These are phyloP conservation scores for Melanotaenia nigrans DNA, from an alignment of 2,797 vertebrate species.

Conservation along the genomic window DNA sequence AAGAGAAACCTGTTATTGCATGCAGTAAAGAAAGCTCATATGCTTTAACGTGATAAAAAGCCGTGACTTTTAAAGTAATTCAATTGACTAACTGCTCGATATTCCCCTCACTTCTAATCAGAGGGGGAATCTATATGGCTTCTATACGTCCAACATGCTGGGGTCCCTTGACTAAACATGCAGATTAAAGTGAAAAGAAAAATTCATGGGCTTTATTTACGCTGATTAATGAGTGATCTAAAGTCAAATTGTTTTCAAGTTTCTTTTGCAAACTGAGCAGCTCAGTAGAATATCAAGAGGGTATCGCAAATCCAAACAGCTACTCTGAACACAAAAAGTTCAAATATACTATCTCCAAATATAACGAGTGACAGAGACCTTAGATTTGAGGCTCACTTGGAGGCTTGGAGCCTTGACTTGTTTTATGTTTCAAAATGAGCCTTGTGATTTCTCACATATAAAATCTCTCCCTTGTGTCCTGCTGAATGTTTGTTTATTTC, in stretches of 20 bases:
- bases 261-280: constrained; percentile 21
- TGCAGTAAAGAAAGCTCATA: constrained; percentile 42
- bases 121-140: constrained; percentile 49
- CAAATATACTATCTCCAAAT: constrained; percentile 28
- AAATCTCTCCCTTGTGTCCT: constrained; percentile 46
- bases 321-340: constrained; percentile 26
- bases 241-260: constrained; percentile 40
- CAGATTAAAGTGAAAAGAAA: constrained; percentile 47
- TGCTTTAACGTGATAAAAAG: constrained; percentile 62
- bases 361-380: constrained; percentile 27
- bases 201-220: constrained; percentile 40
- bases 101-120: constrained; percentile 62
- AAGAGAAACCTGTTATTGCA: constrained; percentile 63
- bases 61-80: constrained; percentile 69
- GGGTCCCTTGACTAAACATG: constrained; percentile 55
- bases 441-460: constrained; percentile 45
- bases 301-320: constrained; percentile 23
- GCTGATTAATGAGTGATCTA: constrained; percentile 43
- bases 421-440: constrained; percentile 48
- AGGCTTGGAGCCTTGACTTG: constrained; percentile 34
- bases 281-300: constrained; percentile 32
- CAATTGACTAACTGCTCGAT: constrained; percentile 60
- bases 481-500: constrained; percentile 62
- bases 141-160: constrained; percentile 27
- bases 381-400: constrained; percentile 28